These are phyloP conservation scores for Stigmatopora nigra DNA, from an alignment of 2,113 vertebrate genomes.

Conservation along the genomic window DNA sequence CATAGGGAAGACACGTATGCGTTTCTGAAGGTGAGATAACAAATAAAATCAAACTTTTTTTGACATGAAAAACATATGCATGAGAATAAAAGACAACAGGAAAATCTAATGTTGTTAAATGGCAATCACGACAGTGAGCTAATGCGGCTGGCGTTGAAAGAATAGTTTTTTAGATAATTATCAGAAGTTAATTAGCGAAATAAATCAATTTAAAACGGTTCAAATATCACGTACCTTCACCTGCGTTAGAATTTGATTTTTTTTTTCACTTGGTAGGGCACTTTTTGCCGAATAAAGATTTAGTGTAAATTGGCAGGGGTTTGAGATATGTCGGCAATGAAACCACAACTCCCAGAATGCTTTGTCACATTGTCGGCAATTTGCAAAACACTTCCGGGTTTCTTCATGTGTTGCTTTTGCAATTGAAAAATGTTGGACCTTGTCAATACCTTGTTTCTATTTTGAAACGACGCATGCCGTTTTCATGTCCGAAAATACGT, in stretches of 20 bases:
- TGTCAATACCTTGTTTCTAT: background rate
- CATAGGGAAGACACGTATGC: constrained; percentile 28
- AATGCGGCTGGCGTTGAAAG: too few species aligned
- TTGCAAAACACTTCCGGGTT: constrained; percentile 15
- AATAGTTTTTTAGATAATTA: background rate
- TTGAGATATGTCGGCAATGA: background rate
- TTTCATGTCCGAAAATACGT: background rate
- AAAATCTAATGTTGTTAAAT: background rate
- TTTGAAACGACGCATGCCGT: background rate
- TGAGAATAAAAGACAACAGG: background rate
- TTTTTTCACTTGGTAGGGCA: background rate
- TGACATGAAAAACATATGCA: background rate
- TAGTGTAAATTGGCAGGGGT: background rate
- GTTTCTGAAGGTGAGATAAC: background rate
- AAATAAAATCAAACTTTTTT: background rate
- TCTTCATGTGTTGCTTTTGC: background rate
- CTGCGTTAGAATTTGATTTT: constrained; percentile 16
- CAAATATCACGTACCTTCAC: background rate
- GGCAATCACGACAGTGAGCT: background rate
- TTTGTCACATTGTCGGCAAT: background rate
- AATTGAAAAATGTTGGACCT: background rate
- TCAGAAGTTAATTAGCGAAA: background rate
- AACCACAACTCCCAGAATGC: constrained; percentile 47
- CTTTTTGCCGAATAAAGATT: background rate
- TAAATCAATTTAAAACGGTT: background rate